Percentiles rank a stretch among this genome's conserved stretches.
Evolutionary conservation across 1,140 invertebrate genomes (phyloP).

Genomic region (Agrypnia vestita): DNA sequence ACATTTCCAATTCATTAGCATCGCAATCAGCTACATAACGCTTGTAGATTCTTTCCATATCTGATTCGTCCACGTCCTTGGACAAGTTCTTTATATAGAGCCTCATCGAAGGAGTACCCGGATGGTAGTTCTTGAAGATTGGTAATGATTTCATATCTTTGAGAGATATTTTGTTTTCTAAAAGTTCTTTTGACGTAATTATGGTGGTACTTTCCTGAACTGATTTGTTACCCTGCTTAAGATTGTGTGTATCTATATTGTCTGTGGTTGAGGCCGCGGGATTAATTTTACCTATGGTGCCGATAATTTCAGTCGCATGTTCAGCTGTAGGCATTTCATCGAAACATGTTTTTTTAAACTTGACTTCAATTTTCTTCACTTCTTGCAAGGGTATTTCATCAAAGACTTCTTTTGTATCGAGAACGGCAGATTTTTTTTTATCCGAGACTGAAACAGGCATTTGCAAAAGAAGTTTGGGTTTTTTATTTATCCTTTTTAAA

Average conservation of each 20-base stretch:
- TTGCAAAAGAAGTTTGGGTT: constrained; percentile 69
- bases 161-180: constrained; percentile 79
- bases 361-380: constrained; percentile 79
- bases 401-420: constrained; percentile 79
- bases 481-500: constrained; percentile 77
- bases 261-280: constrained; percentile 64
- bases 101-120: constrained; percentile 85
- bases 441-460: neutral
- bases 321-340: constrained; percentile 59
- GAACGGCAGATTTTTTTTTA: constrained; percentile 38
- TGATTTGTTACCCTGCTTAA: constrained; percentile 65
- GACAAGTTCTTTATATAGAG: constrained; percentile 95
- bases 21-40: constrained; percentile 74
- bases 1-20: constrained; percentile 74
- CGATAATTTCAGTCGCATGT: constrained; percentile 63
- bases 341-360: constrained; percentile 70
- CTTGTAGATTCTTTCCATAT: constrained; percentile 87
- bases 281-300: constrained; percentile 68
- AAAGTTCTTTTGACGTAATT: constrained; percentile 80
- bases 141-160: constrained; percentile 85
- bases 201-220: constrained; percentile 63
- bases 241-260: constrained; percentile 59
- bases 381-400: constrained; percentile 74
- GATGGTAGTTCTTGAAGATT: constrained; percentile 91
- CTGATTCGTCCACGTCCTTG: constrained; percentile 83